These are phyloP conservation scores for Corbicula japonica DNA, from an alignment of 2,888 invertebrate species.

Conservation along the genomic window DNA sequence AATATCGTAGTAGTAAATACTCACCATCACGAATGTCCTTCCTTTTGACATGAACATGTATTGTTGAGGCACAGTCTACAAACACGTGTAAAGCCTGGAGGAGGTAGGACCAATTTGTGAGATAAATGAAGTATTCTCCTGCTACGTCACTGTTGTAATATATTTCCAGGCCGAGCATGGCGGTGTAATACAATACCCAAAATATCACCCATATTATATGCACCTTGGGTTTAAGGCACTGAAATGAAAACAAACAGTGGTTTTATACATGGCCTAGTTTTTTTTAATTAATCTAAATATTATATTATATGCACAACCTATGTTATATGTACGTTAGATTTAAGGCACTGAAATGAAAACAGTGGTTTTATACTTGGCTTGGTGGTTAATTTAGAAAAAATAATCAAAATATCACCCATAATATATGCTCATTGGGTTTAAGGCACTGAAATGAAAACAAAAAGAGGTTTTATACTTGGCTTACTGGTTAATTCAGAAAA, in stretches of 20 bases:
- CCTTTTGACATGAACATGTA: constrained; percentile 26
- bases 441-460: constrained; percentile 47
- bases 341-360: neutral
- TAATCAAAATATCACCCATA: constrained; percentile 49
- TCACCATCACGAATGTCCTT: constrained; percentile 51
- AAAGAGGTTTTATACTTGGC: neutral
- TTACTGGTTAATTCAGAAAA: neutral
- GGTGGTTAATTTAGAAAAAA: neutral
- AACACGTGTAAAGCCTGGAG: constrained; percentile 36
- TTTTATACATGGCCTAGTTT: neutral
- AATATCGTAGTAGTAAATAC: too few relatives aligned
- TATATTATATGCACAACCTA: neutral
- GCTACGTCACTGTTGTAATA: constrained; percentile 41
- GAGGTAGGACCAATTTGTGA: constrained; percentile 68
- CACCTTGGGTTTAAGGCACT: constrained; percentile 44
- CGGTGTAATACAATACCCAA: constrained; percentile 56
- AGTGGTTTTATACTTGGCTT: neutral
- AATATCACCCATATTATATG: constrained; percentile 54
- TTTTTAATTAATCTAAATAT: neutral
- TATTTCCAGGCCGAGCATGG: constrained; percentile 49
- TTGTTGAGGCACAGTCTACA: constrained; percentile 33
- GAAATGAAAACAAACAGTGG: neutral
- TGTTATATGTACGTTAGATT: neutral
- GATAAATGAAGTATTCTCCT: constrained; percentile 54
- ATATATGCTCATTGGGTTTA: constrained; percentile 20